Percentiles rank a stretch among this genome's conserved stretches.
Conservation (phyloP, 2,888 invertebrate genomes). For the Rhingia campestris region DNA sequence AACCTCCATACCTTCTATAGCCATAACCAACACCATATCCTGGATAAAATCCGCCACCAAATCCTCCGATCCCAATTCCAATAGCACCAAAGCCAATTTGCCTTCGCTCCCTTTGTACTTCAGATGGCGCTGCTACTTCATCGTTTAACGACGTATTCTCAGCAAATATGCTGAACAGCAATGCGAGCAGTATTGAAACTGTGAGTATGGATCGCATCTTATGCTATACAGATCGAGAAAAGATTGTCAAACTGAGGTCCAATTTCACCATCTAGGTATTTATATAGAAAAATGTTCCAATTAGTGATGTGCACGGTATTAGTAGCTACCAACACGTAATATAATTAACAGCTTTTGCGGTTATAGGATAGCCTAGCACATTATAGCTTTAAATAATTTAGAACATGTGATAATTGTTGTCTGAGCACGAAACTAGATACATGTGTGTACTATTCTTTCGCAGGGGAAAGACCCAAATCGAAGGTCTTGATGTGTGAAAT, state of each 20-base stretch:
- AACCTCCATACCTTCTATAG: conserved; percentile 22
- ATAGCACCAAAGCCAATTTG: conserved; percentile 51
- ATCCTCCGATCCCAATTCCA: conserved; percentile 29
- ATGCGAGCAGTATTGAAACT: conserved; percentile 31
- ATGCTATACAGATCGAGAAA: neutral
- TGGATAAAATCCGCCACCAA: conserved; percentile 27
- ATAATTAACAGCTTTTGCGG: too few relatives aligned
- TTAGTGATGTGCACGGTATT: too few relatives aligned
- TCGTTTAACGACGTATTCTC: neutral
- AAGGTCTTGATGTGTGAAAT: too few relatives aligned
- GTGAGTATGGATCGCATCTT: conserved; percentile 41
- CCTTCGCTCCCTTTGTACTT: conserved; percentile 31
- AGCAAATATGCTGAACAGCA: conserved; percentile 19
- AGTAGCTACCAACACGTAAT: too few relatives aligned
- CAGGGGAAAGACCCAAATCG: too few relatives aligned
- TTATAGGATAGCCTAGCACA: too few relatives aligned
- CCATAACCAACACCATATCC: conserved; percentile 11
- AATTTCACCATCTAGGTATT: too few relatives aligned
- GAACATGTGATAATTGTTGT: too few relatives aligned
- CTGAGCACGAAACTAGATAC: too few relatives aligned
- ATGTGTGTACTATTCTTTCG: too few relatives aligned
- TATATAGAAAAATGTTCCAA: too few relatives aligned
- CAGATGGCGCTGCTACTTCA: conserved; percentile 18
- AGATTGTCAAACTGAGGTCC: neutral
- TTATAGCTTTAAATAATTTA: too few relatives aligned